phyloP scores from a whole-genome alignment of 2,888 invertebrate species.

The Agrochola macilenta region DNA sequence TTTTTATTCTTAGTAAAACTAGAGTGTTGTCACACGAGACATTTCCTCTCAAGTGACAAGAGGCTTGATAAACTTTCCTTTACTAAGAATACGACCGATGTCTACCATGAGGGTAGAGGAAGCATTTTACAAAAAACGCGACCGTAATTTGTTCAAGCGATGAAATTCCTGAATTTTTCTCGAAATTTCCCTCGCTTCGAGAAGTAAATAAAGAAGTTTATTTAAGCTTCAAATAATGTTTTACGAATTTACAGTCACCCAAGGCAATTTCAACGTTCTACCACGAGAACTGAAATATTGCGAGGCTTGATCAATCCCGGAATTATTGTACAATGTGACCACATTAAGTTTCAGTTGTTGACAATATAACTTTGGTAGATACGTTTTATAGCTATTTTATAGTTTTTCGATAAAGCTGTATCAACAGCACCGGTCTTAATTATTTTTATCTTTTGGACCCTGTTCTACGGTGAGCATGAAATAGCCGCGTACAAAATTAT shows the following conservation, averaged over 20 bases:
- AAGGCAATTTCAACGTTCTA: too few relatives aligned
- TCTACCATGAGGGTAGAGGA: background rate
- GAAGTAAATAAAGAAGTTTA: slow-evolving; percentile 54
- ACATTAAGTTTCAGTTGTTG: background rate
- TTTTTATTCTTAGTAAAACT: too few relatives aligned
- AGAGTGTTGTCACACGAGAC: slow-evolving; percentile 4
- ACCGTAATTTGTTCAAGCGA: slow-evolving; percentile 65
- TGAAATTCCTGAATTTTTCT: slow-evolving; percentile 69
- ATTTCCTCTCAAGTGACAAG: background rate
- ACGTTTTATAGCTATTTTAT: background rate
- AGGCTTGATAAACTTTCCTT: slow-evolving; percentile 1
- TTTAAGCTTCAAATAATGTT: slow-evolving; percentile 43
- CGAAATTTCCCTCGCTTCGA: slow-evolving; percentile 61
- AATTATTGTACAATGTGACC: background rate
- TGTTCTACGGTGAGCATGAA: background rate
- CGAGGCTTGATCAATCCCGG: background rate
- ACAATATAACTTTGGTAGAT: background rate
- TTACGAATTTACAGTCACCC: background rate
- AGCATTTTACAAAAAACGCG: slow-evolving; percentile 51
- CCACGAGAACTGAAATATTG: background rate
- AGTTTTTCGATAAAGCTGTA: background rate
- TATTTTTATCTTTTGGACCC: background rate
- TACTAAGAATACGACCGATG: slow-evolving; percentile 17
- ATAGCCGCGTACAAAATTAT: background rate
- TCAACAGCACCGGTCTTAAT: background rate